Conservation (phyloP, 2,797 vertebrate species). For the Pogoniulus pusillus region DNA sequence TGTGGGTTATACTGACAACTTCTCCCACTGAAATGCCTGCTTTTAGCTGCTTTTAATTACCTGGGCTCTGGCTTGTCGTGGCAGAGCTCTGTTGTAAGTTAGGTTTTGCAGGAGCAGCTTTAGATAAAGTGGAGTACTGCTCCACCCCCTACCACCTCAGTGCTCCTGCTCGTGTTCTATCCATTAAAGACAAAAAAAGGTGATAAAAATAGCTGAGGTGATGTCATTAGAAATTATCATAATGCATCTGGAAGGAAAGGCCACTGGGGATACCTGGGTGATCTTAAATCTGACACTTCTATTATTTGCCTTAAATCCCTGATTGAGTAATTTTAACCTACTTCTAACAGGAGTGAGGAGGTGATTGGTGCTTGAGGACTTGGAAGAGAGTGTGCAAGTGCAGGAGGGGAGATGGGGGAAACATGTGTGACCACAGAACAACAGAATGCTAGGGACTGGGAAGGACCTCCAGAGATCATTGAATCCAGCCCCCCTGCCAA, state of each 20-base stretch:
- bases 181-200: background rate
- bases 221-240: slow-evolving; percentile 58
- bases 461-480: no score
- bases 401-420: background rate
- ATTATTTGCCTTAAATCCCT: background rate
- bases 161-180: background rate
- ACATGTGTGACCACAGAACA: fast-evolving
- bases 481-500: no score
- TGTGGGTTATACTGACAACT: background rate
- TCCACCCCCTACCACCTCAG: background rate
- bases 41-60: slow-evolving; percentile 5
- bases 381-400: fast-evolving
- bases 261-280: slow-evolving; percentile 7
- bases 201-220: slow-evolving; percentile 31
- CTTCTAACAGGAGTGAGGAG: background rate
- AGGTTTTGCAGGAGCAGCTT: background rate
- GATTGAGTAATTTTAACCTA: slow-evolving; percentile 40
- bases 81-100: background rate
- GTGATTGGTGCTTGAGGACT: background rate
- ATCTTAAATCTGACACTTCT: slow-evolving; percentile 14
- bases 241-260: slow-evolving; percentile 46
- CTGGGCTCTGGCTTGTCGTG: background rate
- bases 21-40: background rate
- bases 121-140: background rate
- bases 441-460: no score